Evolutionary conservation across 2,797 vertebrate species (phyloP).

Genomic region (Eupleurogrammus muticus): DNA sequence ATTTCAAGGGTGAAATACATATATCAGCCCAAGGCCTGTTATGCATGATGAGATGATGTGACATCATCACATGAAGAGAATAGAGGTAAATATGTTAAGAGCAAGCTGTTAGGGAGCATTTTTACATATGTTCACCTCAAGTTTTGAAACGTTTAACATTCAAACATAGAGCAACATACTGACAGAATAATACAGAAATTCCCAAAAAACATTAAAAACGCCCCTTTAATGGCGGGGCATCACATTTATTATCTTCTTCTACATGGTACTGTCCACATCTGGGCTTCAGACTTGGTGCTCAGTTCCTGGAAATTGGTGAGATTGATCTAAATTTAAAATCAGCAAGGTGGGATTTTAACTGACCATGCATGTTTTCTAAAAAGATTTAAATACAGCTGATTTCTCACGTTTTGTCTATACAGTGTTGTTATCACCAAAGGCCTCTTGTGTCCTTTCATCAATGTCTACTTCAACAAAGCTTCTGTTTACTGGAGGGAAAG

Average conservation of each 20-base stretch:
- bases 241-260: not conserved
- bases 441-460: slow-evolving; percentile 9
- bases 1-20: no score
- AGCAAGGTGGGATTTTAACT: not conserved
- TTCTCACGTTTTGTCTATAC: not conserved
- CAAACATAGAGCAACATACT: not conserved
- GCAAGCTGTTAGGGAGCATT: not conserved
- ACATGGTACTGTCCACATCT: slow-evolving; percentile 4
- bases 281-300: slow-evolving; percentile 6
- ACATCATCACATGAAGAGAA: no score
- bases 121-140: not conserved
- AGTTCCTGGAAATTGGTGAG: not conserved
- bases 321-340: slow-evolving; percentile 13
- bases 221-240: not conserved
- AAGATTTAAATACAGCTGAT: not conserved
- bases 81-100: no score
- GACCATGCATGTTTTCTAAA: not conserved
- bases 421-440: slow-evolving; percentile 13
- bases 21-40: no score
- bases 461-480: slow-evolving; percentile 6
- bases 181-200: not conserved
- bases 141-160: not conserved
- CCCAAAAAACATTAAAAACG: not conserved
- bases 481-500: not conserved
- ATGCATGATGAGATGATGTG: no score